Evolutionary conservation across 2,113 vertebrate genomes (phyloP).

Genomic region (Bubo bubo): DNA sequence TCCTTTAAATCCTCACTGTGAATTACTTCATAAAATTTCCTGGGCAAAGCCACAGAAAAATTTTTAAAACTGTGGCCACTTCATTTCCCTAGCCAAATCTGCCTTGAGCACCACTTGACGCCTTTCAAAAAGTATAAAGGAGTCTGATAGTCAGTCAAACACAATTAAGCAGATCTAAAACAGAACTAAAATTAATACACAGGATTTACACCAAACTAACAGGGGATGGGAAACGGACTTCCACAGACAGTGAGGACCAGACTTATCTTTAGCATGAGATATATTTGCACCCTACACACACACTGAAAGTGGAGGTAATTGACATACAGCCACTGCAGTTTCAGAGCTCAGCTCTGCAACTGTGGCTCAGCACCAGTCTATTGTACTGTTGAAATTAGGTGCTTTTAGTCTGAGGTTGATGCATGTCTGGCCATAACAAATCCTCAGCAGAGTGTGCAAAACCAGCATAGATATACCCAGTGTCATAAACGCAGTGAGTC

Average conservation of each 20-base stretch:
- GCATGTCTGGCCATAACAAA: not conserved
- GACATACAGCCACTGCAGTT: not conserved
- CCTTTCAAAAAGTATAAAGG: not conserved
- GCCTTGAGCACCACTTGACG: not conserved
- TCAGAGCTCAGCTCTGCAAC: not conserved
- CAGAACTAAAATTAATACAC: not conserved
- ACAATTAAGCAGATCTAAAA: not conserved
- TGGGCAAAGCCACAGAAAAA: not conserved
- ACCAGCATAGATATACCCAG: not conserved
- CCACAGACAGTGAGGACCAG: not conserved
- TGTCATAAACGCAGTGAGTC: not conserved
- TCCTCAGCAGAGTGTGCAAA: not conserved
- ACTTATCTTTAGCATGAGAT: not conserved
- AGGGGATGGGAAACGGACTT: not conserved
- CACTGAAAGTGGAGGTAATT: not conserved
- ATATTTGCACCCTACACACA: not conserved
- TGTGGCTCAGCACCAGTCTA: not conserved
- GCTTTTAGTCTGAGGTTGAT: not conserved
- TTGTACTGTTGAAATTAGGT: accelerated
- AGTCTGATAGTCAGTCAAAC: not conserved
- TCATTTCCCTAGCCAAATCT: not conserved
- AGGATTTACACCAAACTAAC: not conserved
- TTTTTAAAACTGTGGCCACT: not conserved
- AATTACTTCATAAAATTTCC: not conserved
- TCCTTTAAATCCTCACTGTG: not conserved